phyloP scores from a whole-genome alignment of 1,140 invertebrate species.

The Himalopsyche phryganea region DNA sequence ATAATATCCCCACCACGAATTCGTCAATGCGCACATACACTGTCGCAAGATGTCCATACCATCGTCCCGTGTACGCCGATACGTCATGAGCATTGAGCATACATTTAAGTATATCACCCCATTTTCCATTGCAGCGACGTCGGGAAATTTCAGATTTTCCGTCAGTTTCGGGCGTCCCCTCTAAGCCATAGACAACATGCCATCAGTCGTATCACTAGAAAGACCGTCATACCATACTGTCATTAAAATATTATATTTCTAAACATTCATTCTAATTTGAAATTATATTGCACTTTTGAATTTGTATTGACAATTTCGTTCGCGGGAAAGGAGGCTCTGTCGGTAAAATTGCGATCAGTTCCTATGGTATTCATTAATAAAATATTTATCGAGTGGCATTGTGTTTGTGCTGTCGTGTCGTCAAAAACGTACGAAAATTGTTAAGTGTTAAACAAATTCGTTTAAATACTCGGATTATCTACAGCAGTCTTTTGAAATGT shows the following conservation, averaged over 20 bases:
- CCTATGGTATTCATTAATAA: constrained; percentile 25
- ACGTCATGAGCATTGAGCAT: background rate
- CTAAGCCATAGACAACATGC: no score
- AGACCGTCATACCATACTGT: no score
- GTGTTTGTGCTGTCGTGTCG: background rate
- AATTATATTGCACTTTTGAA: background rate
- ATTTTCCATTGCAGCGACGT: constrained; percentile 6
- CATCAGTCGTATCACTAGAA: no score
- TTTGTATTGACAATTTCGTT: constrained; percentile 4
- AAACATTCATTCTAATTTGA: no score
- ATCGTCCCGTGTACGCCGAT: background rate
- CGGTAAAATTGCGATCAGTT: constrained; percentile 13
- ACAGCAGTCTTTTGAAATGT: constrained; percentile 2
- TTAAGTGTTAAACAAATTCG: background rate
- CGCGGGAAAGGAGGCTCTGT: background rate
- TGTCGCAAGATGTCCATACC: background rate
- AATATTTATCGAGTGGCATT: constrained; percentile 9
- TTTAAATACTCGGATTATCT: constrained; percentile 3
- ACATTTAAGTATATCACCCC: constrained; percentile 20
- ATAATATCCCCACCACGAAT: constrained; percentile 6
- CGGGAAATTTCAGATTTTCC: background rate
- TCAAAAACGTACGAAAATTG: background rate
- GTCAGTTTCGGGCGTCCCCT: no score
- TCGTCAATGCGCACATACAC: background rate
- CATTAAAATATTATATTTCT: no score